A percentile compares a stretch with the other conserved stretches of the same genome.
Conservation (phyloP, 2,797 vertebrate species). For the Mus caroli region DNA sequence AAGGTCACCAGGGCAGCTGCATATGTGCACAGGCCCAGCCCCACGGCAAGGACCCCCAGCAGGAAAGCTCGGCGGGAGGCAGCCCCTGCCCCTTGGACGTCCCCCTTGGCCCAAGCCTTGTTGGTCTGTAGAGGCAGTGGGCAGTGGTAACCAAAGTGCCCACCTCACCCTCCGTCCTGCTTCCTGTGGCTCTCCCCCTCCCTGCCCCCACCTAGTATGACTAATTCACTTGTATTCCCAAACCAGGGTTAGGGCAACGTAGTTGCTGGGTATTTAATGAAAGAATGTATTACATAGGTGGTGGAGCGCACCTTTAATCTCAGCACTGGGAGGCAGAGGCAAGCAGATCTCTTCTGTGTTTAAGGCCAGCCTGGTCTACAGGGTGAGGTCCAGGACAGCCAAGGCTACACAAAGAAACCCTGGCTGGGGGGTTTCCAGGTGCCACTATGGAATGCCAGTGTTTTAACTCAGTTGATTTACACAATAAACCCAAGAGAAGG, state of each 20-base stretch:
- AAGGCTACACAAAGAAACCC: background rate
- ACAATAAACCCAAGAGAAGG: background rate
- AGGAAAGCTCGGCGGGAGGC: constrained; percentile 93
- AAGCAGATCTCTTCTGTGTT: background rate
- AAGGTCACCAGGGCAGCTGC: constrained; percentile 92
- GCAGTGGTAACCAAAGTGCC: constrained; percentile 44
- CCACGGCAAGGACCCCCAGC: constrained; percentile 93
- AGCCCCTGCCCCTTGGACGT: constrained; percentile 91
- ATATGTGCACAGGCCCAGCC: constrained; percentile 94
- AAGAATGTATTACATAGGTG: background rate
- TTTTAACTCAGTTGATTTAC: background rate
- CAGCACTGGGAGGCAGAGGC: background rate
- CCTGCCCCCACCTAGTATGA: constrained; percentile 63
- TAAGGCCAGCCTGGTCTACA: background rate
- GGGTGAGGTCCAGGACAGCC: background rate
- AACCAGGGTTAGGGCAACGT: background rate
- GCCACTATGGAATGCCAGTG: background rate
- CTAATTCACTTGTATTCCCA: background rate
- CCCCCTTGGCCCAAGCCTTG: constrained; percentile 94
- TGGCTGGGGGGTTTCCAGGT: background rate
- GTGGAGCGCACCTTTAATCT: background rate
- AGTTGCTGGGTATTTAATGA: background rate
- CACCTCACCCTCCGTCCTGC: background rate
- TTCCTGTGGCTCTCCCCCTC: constrained; percentile 81
- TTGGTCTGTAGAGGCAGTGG: constrained; percentile 90